phyloP scores from a whole-genome alignment of 2,797 vertebrate genomes.

The Lophotriccus pileatus region DNA sequence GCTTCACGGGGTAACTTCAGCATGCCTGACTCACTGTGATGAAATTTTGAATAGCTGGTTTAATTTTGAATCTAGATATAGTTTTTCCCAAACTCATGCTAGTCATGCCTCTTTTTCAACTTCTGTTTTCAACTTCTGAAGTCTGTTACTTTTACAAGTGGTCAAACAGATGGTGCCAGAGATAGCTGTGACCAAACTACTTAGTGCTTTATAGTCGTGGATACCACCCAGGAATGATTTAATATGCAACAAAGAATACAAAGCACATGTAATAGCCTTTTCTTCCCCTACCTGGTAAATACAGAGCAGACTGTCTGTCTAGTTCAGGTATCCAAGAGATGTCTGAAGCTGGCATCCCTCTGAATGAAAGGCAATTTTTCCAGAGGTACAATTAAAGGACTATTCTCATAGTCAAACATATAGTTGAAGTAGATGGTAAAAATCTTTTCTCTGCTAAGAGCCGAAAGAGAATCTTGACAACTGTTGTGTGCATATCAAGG shows the following conservation, averaged over 20 bases:
- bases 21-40: background rate
- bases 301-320: background rate
- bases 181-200: background rate
- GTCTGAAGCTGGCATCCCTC: background rate
- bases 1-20: background rate
- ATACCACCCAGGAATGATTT: background rate
- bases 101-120: background rate
- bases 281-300: background rate
- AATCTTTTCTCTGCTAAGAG: background rate
- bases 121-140: no score
- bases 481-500: background rate
- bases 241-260: background rate
- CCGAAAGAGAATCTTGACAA: background rate
- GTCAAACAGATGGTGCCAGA: constrained; percentile 39
- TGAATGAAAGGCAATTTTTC: background rate
- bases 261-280: background rate
- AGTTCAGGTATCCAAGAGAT: background rate
- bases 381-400: background rate
- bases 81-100: background rate
- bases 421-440: background rate
- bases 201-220: background rate
- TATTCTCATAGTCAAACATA: background rate
- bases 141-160: constrained; percentile 5
- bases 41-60: background rate
- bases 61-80: background rate